phyloP scores from a whole-genome alignment of 1,140 invertebrate species.

The Alviniconcha marisindica region DNA sequence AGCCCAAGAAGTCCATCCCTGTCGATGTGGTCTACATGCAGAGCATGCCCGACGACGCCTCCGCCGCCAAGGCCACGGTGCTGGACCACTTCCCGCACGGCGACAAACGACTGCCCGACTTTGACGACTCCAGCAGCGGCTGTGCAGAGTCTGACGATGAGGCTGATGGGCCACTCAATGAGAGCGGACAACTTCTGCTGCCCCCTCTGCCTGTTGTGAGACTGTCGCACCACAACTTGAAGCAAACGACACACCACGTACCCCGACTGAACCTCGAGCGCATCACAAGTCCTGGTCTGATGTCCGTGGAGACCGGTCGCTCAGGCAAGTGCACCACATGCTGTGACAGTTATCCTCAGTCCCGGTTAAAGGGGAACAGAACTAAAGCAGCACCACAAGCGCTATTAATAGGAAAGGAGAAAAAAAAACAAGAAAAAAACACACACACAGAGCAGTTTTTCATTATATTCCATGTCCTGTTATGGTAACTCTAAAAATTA shows the following conservation, averaged over 20 bases:
- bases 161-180: not conserved
- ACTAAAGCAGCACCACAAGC: too few species aligned
- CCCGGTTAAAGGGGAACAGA: too few species aligned
- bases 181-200: not conserved
- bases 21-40: not conserved
- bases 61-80: not conserved
- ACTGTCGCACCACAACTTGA: not conserved
- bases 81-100: not conserved
- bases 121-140: not conserved
- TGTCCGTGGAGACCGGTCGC: not conserved
- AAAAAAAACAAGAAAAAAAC: too few species aligned
- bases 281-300: not conserved
- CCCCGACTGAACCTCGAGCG: not conserved
- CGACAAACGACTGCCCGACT: not conserved
- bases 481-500: too few species aligned
- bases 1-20: not conserved
- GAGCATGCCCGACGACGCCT: not conserved
- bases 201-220: constrained; percentile 6
- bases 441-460: too few species aligned
- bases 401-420: too few species aligned
- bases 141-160: not conserved
- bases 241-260: not conserved
- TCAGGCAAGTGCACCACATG: not conserved
- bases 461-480: too few species aligned
- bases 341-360: not conserved